Conservation (phyloP, 1,140 invertebrate species). For the Penaeus chinensis region DNA sequence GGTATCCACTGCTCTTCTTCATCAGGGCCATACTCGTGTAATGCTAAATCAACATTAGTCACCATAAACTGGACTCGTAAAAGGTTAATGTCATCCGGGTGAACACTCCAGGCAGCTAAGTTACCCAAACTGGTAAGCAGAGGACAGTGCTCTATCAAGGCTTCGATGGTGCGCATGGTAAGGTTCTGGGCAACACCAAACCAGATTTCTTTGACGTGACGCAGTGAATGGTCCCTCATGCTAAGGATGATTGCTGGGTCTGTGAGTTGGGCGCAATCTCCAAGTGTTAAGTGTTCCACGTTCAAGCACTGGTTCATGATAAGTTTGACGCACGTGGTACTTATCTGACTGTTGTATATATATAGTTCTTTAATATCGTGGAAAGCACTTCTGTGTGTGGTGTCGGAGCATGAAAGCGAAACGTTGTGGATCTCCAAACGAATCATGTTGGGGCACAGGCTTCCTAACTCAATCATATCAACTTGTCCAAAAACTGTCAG, state of each 20-base stretch:
- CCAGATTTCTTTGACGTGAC: slow-evolving; percentile 37
- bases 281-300: slow-evolving; percentile 29
- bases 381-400: slow-evolving; percentile 16
- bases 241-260: slow-evolving; percentile 20
- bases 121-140: slow-evolving; percentile 40
- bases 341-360: slow-evolving; percentile 35
- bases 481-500: slow-evolving; percentile 43
- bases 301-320: slow-evolving; percentile 35
- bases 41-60: slow-evolving; percentile 38
- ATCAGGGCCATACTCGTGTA: slow-evolving; percentile 36
- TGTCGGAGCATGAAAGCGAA: not conserved
- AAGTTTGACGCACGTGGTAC: slow-evolving; percentile 24
- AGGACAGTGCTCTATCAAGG: slow-evolving; percentile 46
- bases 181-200: slow-evolving; percentile 37
- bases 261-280: slow-evolving; percentile 40
- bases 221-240: slow-evolving; percentile 23
- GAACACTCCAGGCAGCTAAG: slow-evolving; percentile 46
- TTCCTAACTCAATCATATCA: slow-evolving; percentile 33
- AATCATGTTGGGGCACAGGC: slow-evolving; percentile 32
- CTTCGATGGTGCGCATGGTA: slow-evolving; percentile 26
- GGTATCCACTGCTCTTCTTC: slow-evolving; percentile 39
- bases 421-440: slow-evolving; percentile 39
- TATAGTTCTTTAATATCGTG: slow-evolving; percentile 22
- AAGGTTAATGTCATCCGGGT: slow-evolving; percentile 37
- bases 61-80: slow-evolving; percentile 34